phyloP scores from a whole-genome alignment of 2,113 vertebrate species.

The Rattus rattus region DNA sequence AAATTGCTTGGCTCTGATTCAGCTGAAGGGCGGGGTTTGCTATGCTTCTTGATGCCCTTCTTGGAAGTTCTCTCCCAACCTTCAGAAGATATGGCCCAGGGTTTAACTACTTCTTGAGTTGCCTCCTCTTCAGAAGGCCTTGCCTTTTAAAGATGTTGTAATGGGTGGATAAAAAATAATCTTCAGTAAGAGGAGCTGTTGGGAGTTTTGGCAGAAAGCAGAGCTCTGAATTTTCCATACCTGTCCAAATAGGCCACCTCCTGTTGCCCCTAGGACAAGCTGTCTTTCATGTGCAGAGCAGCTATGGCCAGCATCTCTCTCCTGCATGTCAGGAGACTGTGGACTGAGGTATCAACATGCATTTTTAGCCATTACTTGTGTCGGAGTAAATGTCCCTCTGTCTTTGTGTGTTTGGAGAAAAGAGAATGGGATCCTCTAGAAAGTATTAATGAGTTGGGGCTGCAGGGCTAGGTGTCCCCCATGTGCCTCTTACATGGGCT shows the following conservation, averaged over 20 bases:
- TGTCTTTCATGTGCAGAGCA: not conserved
- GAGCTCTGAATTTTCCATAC: not conserved
- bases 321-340: not conserved
- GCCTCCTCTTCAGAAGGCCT: not conserved
- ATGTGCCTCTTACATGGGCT: rapidly evolving
- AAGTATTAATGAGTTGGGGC: rapidly evolving
- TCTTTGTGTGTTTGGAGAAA: rapidly evolving
- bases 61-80: rapidly evolving
- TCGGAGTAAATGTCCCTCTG: too few relatives aligned
- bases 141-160: not conserved
- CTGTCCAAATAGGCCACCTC: not conserved
- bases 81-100: not conserved
- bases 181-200: not conserved
- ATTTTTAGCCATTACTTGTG: rapidly evolving
- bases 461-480: too few relatives aligned
- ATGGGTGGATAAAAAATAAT: not conserved
- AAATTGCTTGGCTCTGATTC: rapidly evolving
- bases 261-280: not conserved
- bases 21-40: rapidly evolving
- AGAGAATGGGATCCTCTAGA: rapidly evolving
- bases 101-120: not conserved
- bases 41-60: rapidly evolving
- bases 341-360: not conserved
- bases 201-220: not conserved
- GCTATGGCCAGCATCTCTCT: not conserved